Evolutionary conservation across 2,113 vertebrate species (phyloP), one percentile per base, ranked within the genome.

Genomic region (Capreolus pygargus): DNA sequence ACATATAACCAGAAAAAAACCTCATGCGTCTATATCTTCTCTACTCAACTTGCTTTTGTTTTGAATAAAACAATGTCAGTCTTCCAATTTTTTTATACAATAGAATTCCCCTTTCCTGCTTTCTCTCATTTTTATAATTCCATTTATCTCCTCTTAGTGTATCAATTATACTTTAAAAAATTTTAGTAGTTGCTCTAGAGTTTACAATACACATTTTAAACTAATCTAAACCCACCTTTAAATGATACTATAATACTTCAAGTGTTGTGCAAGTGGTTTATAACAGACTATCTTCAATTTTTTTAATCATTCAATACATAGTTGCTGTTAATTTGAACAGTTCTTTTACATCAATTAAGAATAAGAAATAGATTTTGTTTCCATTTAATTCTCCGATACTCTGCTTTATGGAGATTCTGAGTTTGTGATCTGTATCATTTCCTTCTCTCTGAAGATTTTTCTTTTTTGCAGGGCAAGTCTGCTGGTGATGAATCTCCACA

Each of bases 61-160:
- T 55, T 70, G 94, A 86, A 64, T 78, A 95, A 98, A 97, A 84
- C 28, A 47, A 43, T 89, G 87, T 86, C 4, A 83, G 58, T 74
- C 97, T 50, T 87, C 52, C 39, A 15, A 45, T 58, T 9, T 96
- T 86, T 85, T 6, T 1, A 19, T 8, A 39, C 64, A 36, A 89
- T 82, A 91, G 50, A 96, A 90, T 91, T 50, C 1, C 25, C 0
- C 58, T 84, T 89, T 96, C 88, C 82, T 94, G 61, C 52, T 43
- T 58, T 89, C 55, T 92, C 23, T 16, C 3, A 84, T 55, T 90
- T 94, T 64, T 39, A 82, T 14, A 16, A 94, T 57, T 36, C 14
- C 16, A 45, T 23, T 85, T 86, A 43, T 67, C 39, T 67, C 5
- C 5, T 76, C 25, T 76, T 67, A 87, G 30, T 79, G 5, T n/a